A percentile compares a stretch with the other conserved stretches of the same genome.
phyloP scores from a whole-genome alignment of 2,888 invertebrate species.

The Lottia scabra region DNA sequence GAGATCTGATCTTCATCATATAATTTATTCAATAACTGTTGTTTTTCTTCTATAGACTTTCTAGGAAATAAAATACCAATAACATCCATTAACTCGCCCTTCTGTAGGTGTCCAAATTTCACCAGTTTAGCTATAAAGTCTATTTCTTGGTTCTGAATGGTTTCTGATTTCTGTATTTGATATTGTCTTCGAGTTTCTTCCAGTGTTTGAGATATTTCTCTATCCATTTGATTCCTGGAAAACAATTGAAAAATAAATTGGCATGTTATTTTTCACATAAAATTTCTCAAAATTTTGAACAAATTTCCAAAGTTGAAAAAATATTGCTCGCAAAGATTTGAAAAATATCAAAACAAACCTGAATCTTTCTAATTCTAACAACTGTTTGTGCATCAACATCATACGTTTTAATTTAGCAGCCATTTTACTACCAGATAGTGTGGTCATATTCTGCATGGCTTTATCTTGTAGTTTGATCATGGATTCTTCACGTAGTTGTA shows the following conservation, averaged over 20 bases:
- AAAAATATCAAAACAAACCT: no score
- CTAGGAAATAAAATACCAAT: slow-evolving; percentile 60
- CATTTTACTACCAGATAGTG: slow-evolving; percentile 42
- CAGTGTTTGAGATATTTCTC: slow-evolving; percentile 62
- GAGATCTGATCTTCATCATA: slow-evolving; percentile 34
- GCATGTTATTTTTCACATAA: no score
- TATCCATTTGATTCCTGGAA: slow-evolving; percentile 59
- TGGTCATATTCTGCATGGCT: slow-evolving; percentile 42
- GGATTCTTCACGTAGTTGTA: slow-evolving; percentile 53
- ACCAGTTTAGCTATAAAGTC: slow-evolving; percentile 64
- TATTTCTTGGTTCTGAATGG: slow-evolving; percentile 63
- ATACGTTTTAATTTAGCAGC: slow-evolving; percentile 57
- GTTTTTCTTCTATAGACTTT: slow-evolving; percentile 54
- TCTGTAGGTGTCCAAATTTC: slow-evolving; percentile 55
- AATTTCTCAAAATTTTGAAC: no score
- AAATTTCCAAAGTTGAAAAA: no score
- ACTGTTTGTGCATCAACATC: slow-evolving; percentile 60
- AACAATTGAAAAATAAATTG: background rate
- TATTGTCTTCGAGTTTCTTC: slow-evolving; percentile 59
- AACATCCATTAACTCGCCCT: slow-evolving; percentile 56
- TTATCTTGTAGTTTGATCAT: slow-evolving; percentile 51
- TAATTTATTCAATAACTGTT: slow-evolving; percentile 51
- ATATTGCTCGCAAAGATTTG: no score
- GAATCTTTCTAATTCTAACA: slow-evolving; percentile 63
- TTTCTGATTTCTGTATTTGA: slow-evolving; percentile 52